Base-by-base conservation (phyloP, 1,140 invertebrate genomes). In the Drosophila yakuba region DNA sequence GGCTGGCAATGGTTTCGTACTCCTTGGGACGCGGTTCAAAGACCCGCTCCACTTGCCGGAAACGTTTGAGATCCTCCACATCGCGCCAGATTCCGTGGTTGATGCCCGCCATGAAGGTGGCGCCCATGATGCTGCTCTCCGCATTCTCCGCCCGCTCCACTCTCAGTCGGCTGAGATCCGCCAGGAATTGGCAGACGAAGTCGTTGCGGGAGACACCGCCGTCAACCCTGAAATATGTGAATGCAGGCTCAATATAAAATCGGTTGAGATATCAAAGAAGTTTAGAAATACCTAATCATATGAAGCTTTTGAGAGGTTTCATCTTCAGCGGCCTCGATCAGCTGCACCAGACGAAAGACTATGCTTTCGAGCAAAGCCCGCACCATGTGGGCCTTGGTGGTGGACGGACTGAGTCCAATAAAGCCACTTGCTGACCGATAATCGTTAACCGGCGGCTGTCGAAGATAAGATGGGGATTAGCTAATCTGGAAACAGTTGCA, bases 151-250 rank as follows among this genome's bases (percentile, higher is more conserved):
- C 93, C 51, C 98, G 93, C 84, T 98, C 96, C 12, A 98, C 95
- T 12, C 93, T 85, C 41, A 97, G 86, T 1, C 95, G 94, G 4
- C 95, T 96, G 32, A 98, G 93, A 93, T 98, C 96, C 4, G 97
- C 95, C 51, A 99, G 94, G 28, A 97, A 93, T 93, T 99, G 98
- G 75, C 96, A 95, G 2, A 99, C 93, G 90, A 98, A 99, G 92
- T 98, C 95, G 93, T 98, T 98, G 61, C 95, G 95, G 0, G 97
- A 96, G 15, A 99, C 97, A 28, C 98, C 98, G n/a, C 98, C 98
- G 92, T 98, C 97, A 43, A 97, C 94, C 78, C 98, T 98, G 89
- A 20, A 94, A 93, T 8, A 32, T 8, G 8, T 10, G 8, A 8
- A 10, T 2, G 2, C 8, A 32, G 2, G 32, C 8, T 8, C 32